These are phyloP conservation scores for Contarinia nasturtii DNA, from an alignment of 1,140 invertebrate genomes.

Conservation along the genomic window DNA sequence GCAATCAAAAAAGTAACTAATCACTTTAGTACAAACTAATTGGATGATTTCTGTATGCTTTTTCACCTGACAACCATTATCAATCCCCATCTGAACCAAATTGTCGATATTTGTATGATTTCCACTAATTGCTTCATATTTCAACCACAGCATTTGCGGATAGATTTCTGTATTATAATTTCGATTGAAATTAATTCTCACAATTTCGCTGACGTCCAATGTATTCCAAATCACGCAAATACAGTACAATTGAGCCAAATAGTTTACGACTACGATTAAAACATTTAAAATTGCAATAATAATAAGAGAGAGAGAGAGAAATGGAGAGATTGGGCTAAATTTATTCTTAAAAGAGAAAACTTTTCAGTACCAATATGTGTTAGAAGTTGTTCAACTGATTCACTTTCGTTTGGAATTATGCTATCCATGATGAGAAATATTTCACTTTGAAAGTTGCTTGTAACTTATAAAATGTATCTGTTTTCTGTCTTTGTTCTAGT, in stretches of 20 bases:
- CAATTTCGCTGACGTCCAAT: neutral
- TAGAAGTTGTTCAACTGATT: neutral
- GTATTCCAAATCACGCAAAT: neutral
- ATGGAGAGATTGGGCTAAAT: too few relatives aligned
- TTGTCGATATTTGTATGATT: neutral
- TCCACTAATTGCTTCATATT: neutral
- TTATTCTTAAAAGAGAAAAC: neutral
- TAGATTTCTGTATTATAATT: neutral
- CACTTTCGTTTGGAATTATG: neutral
- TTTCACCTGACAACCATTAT: neutral
- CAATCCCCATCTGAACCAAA: neutral
- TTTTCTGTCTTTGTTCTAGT: too few relatives aligned
- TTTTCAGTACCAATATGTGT: neutral
- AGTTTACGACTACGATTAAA: neutral
- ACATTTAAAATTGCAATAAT: neutral
- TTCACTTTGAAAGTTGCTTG: too few relatives aligned
- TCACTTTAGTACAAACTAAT: neutral
- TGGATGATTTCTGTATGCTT: neutral
- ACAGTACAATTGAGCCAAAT: neutral
- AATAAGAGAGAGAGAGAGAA: too few relatives aligned
- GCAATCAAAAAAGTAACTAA: neutral
- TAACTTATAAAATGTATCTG: too few relatives aligned
- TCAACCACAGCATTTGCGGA: neutral
- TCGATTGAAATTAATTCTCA: neutral
- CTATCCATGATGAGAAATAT: too few relatives aligned